These are phyloP conservation scores for Tinea pellionella DNA, from an alignment of 2,888 invertebrate species.

Conservation along the genomic window DNA sequence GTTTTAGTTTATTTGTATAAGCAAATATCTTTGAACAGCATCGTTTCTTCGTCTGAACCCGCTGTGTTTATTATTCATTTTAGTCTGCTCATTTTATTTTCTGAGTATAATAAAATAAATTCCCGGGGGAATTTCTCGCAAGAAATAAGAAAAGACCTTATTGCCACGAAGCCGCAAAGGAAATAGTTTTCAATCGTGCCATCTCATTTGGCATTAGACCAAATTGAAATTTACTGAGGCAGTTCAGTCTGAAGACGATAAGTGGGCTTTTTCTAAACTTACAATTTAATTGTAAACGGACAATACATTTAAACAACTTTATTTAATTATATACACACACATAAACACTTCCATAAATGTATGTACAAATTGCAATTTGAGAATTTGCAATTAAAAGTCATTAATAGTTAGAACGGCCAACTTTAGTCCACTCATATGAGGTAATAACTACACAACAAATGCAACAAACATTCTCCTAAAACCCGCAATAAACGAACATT, in stretches of 20 bases:
- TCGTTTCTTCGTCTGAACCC: not conserved
- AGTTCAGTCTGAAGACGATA: conserved; percentile 21
- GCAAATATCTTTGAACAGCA: conserved; percentile 3
- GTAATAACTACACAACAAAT: not conserved
- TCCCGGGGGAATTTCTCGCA: conserved; percentile 9
- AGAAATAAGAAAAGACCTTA: conserved; percentile 9
- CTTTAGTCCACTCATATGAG: conserved; percentile 17
- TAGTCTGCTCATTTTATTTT: not conserved
- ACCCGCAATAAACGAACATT: not conserved
- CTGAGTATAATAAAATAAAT: conserved; percentile 1
- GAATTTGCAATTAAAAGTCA: conserved; percentile 8
- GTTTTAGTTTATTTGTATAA: not conserved
- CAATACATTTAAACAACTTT: conserved; percentile 14
- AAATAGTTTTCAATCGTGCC: conserved; percentile 27
- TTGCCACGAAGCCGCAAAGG: conserved; percentile 15
- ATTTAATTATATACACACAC: too few species aligned
- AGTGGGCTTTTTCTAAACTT: conserved; percentile 20
- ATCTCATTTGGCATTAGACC: conserved; percentile 33
- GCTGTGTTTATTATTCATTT: conserved; percentile 2
- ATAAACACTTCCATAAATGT: too few species aligned
- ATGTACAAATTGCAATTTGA: too few species aligned
- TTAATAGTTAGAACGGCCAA: conserved; percentile 18
- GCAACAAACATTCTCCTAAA: not conserved
- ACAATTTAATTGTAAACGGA: conserved; percentile 16
- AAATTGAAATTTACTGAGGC: conserved; percentile 26